phyloP scores from a whole-genome alignment of 1,140 invertebrate species.

The Aphaenogaster floridana region DNA sequence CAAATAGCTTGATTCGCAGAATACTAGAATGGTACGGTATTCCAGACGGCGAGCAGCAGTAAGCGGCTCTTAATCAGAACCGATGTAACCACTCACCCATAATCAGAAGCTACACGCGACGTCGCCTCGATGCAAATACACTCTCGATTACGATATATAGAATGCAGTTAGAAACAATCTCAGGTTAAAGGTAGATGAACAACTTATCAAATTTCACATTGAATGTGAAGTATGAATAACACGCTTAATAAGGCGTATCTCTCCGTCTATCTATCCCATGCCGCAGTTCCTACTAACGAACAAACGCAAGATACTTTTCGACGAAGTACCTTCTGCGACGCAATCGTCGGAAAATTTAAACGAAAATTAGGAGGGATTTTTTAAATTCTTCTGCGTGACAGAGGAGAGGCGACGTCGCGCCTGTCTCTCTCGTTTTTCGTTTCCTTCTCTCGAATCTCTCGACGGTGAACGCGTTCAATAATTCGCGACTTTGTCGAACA shows the following conservation, averaged over 20 bases:
- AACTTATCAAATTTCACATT: not conserved
- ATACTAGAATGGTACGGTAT: conserved; percentile 62
- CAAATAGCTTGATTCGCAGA: conserved; percentile 64
- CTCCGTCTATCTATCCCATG: not conserved
- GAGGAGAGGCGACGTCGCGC: not conserved
- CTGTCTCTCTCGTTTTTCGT: not conserved
- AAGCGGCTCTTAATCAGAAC: conserved; percentile 65
- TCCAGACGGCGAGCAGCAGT: conserved; percentile 49
- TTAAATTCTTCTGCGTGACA: not conserved
- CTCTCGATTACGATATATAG: conserved; percentile 12
- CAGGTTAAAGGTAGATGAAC: not conserved
- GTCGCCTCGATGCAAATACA: conserved; percentile 36
- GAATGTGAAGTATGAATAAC: not conserved
- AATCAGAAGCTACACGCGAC: conserved; percentile 59
- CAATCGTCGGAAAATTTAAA: not conserved
- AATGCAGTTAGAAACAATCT: not conserved
- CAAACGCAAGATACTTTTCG: not conserved
- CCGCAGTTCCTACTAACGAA: not conserved
- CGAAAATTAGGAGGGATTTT: conserved; percentile 7
- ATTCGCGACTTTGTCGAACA: conserved; percentile 63
- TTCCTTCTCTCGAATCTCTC: conserved; percentile 16
- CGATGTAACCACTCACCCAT: conserved; percentile 61
- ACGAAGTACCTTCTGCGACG: not conserved
- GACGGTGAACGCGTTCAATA: conserved; percentile 38
- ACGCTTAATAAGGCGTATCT: not conserved